Evolutionary conservation across 2,888 invertebrate genomes (phyloP).

Genomic region (Hydraecia micacea): DNA sequence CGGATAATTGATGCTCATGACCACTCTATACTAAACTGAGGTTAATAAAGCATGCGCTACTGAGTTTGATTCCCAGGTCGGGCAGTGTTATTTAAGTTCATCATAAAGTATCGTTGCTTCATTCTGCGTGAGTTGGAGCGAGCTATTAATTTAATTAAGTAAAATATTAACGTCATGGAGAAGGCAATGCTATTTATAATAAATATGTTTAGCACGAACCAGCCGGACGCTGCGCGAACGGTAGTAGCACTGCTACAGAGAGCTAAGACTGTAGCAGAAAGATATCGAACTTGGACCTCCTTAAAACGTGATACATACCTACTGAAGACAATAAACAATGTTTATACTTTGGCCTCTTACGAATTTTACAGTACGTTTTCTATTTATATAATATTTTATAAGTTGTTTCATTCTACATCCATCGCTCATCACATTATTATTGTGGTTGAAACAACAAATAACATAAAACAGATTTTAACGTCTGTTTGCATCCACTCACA

Average conservation of each 20-base stretch:
- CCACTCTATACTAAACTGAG: background rate
- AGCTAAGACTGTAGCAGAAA: background rate
- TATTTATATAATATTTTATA: background rate
- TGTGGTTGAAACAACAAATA: slow-evolving; percentile 5
- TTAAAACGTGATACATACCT: no score
- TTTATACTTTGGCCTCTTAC: background rate
- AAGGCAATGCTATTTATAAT: slow-evolving; percentile 3
- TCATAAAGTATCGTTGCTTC: background rate
- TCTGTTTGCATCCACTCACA: background rate
- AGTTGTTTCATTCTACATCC: background rate
- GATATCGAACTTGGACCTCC: background rate
- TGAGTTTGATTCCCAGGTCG: background rate
- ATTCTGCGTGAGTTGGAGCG: slow-evolving; percentile 5
- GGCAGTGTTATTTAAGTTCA: background rate
- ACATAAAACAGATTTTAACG: slow-evolving; percentile 3
- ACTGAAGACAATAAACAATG: background rate
- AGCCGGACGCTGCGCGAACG: slow-evolving; percentile 12
- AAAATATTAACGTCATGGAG: background rate
- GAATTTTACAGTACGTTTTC: background rate
- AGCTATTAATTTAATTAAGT: background rate
- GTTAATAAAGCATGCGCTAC: background rate
- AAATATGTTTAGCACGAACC: background rate
- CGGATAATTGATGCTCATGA: background rate
- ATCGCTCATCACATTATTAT: background rate
- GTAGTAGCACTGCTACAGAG: background rate